These are phyloP conservation scores for Tortricodes alternella DNA, from an alignment of 2,888 invertebrate genomes.

Conservation along the genomic window DNA sequence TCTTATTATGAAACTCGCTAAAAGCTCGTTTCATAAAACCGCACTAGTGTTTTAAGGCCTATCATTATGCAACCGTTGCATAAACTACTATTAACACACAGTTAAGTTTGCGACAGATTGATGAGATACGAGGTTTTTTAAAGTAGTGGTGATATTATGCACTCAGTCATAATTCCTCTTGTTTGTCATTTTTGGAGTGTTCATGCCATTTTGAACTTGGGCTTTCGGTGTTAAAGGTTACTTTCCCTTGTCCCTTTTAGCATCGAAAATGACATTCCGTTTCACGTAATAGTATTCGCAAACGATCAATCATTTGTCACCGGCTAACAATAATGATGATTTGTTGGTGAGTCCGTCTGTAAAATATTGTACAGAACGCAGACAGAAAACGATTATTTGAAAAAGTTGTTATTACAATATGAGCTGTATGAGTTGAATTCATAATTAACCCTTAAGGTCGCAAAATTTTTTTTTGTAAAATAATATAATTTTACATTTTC, in stretches of 20 bases:
- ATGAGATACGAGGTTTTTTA: too few species aligned
- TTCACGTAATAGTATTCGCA: conserved; percentile 29
- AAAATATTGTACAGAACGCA: neutral
- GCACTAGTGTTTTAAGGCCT: too few species aligned
- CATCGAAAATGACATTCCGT: conserved; percentile 13
- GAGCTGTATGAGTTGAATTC: too few species aligned
- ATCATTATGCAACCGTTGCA: too few species aligned
- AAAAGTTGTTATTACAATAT: too few species aligned
- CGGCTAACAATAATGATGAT: conserved; percentile 30
- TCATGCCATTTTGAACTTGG: neutral
- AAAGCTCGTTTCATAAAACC: too few species aligned
- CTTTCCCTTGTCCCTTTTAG: neutral
- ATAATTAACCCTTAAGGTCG: too few species aligned
- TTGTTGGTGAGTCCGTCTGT: conserved; percentile 25
- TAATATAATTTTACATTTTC: too few species aligned
- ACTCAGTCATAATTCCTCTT: neutral
- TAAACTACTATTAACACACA: too few species aligned
- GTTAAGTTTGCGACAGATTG: too few species aligned
- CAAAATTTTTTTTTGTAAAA: too few species aligned
- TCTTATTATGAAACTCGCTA: too few species aligned
- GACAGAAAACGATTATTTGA: neutral
- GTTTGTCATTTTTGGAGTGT: neutral
- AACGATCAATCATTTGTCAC: conserved; percentile 29
- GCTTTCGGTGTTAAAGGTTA: neutral
- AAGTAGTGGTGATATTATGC: neutral